Conservation (phyloP, 1,140 invertebrate genomes). For the Nilaparvata lugens region DNA sequence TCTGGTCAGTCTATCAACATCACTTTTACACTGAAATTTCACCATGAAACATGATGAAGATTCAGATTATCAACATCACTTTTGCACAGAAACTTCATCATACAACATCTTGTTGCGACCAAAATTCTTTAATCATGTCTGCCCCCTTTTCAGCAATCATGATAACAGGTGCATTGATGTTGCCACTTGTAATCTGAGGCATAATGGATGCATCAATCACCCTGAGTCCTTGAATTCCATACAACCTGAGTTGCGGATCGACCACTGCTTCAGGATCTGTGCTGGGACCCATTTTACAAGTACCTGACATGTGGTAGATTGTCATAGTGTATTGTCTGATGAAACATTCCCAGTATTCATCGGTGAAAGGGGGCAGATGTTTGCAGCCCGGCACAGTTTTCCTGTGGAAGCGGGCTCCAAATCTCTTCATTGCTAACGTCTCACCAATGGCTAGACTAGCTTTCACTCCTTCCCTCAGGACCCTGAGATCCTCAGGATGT, state of each 20-base stretch:
- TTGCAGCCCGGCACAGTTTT: conserved; percentile 69
- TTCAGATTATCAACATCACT: too few species aligned
- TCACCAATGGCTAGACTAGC: conserved; percentile 65
- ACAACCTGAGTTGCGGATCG: conserved; percentile 64
- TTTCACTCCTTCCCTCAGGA: conserved; percentile 75
- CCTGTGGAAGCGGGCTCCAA: conserved; percentile 62
- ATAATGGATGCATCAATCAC: conserved; percentile 76
- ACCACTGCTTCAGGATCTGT: conserved; percentile 71
- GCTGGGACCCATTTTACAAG: conserved; percentile 66
- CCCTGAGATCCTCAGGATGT: conserved; percentile 66
- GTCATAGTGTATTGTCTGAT: conserved; percentile 68
- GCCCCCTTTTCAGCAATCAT: conserved; percentile 92
- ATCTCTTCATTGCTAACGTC: conserved; percentile 41
- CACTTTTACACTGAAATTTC: too few species aligned
- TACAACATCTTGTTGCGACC: conserved; percentile 32
- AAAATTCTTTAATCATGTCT: conserved; percentile 70
- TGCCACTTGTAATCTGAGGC: conserved; percentile 71
- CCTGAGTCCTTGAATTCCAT: conserved; percentile 61
- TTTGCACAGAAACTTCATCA: too few species aligned
- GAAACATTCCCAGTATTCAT: conserved; percentile 28
- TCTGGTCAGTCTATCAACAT: too few species aligned
- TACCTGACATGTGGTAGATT: conserved; percentile 74
- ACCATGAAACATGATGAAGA: too few species aligned
- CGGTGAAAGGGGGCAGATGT: conserved; percentile 44
- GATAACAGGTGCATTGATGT: conserved; percentile 76